Evolutionary conservation across 35 echinoderm and acorn worm genomes (phyloP).

Genomic region (Acanthaster planci): DNA sequence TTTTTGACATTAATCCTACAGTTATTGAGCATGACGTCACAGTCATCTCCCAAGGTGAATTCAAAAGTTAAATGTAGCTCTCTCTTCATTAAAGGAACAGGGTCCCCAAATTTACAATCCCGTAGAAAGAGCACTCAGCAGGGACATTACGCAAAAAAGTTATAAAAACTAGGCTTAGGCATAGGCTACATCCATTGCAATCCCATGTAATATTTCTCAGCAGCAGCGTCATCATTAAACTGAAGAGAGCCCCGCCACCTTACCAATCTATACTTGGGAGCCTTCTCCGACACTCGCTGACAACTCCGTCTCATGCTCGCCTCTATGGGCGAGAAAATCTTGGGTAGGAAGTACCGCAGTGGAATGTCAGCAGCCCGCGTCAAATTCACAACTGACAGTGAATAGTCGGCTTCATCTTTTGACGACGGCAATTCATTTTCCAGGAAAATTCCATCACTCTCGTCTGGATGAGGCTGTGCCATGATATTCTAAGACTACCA

Average conservation of each 20-base stretch:
- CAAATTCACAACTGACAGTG: constrained; percentile 54
- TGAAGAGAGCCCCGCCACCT: not conserved
- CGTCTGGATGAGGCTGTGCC: constrained; percentile 23
- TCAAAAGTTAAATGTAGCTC: too few relatives aligned
- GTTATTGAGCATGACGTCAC: too few relatives aligned
- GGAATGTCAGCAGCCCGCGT: constrained; percentile 59
- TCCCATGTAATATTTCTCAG: too few relatives aligned
- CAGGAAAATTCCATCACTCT: constrained; percentile 61
- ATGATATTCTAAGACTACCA: not conserved
- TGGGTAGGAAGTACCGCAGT: constrained; percentile 60
- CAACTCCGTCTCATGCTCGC: constrained; percentile 57
- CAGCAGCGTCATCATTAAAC: too few relatives aligned
- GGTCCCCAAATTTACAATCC: too few relatives aligned
- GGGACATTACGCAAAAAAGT: too few relatives aligned
- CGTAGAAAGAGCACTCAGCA: too few relatives aligned
- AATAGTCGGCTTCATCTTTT: constrained; percentile 51
- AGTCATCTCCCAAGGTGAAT: too few relatives aligned
- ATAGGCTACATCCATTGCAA: too few relatives aligned
- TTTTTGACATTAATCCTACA: too few relatives aligned
- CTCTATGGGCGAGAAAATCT: constrained; percentile 71
- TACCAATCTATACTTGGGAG: constrained; percentile 62
- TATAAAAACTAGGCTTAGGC: too few relatives aligned
- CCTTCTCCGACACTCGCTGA: constrained; percentile 43
- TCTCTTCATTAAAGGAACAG: too few relatives aligned
- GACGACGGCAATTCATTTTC: constrained; percentile 37